These are phyloP conservation scores for Pheosia gnoma DNA, from an alignment of 2,888 invertebrate genomes.

Conservation along the genomic window DNA sequence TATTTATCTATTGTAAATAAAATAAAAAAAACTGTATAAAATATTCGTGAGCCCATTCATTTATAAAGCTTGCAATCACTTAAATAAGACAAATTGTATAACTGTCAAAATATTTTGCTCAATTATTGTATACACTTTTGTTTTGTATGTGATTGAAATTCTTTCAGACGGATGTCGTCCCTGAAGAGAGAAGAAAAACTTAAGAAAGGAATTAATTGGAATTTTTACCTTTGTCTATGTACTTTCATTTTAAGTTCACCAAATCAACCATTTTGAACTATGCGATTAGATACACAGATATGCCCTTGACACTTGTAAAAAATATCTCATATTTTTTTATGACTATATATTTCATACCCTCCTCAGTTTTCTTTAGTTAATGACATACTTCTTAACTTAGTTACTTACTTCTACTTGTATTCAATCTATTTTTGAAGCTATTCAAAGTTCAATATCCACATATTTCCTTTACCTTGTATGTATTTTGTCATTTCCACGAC, in stretches of 20 bases:
- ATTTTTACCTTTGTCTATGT: no score
- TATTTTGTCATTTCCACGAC: background rate
- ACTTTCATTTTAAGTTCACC: no score
- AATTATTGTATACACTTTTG: background rate
- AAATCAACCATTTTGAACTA: no score
- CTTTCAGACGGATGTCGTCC: background rate
- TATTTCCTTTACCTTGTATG: background rate
- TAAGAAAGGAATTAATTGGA: no score
- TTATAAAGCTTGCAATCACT: background rate
- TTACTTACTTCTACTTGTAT: no score
- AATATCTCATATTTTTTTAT: no score
- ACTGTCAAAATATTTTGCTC: slow-evolving; percentile 1
- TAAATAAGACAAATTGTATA: background rate
- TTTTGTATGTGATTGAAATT: background rate
- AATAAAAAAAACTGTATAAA: background rate
- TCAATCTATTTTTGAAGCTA: background rate
- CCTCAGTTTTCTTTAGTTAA: no score
- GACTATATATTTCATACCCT: no score
- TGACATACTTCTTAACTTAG: no score
- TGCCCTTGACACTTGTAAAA: no score
- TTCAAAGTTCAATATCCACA: background rate
- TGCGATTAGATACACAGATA: no score
- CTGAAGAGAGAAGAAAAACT: no score
- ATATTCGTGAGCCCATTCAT: background rate
- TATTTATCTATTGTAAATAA: slow-evolving; percentile 3